phyloP scores from a whole-genome alignment of 2,797 vertebrate species.

The Perdix hodgsoniae region DNA sequence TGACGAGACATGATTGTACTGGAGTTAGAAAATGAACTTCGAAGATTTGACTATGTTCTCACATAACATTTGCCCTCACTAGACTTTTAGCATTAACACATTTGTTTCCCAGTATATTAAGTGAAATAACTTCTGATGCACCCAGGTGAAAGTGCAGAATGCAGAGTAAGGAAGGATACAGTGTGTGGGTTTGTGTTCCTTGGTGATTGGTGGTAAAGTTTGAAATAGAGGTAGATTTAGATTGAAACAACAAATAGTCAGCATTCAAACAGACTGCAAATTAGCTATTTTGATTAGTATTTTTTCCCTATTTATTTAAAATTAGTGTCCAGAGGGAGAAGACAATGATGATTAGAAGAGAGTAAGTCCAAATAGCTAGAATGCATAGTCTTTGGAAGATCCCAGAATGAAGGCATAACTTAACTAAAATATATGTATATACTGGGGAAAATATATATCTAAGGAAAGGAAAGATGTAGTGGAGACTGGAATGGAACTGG shows the following conservation, averaged over 20 bases:
- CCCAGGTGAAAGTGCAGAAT: background rate
- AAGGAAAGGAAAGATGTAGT: background rate
- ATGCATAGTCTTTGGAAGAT: background rate
- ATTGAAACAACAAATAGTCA: slow-evolving; percentile 25
- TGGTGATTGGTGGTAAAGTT: background rate
- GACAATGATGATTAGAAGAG: background rate
- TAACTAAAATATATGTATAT: background rate
- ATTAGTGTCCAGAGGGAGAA: background rate
- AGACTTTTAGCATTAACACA: background rate
- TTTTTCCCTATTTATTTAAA: background rate
- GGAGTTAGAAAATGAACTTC: background rate
- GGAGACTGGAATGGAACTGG: background rate
- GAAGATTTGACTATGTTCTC: background rate
- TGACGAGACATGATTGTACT: background rate
- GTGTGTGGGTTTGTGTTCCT: background rate
- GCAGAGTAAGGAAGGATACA: background rate
- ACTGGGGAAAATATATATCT: background rate
- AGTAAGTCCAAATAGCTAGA: background rate
- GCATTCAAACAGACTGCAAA: background rate
- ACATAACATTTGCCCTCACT: background rate
- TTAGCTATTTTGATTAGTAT: background rate
- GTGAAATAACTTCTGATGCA: background rate
- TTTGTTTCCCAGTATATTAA: background rate
- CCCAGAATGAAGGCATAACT: background rate
- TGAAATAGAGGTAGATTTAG: background rate